Evolutionary conservation across 2,888 invertebrate genomes (phyloP).

Genomic region (Phaonia tiefii): DNA sequence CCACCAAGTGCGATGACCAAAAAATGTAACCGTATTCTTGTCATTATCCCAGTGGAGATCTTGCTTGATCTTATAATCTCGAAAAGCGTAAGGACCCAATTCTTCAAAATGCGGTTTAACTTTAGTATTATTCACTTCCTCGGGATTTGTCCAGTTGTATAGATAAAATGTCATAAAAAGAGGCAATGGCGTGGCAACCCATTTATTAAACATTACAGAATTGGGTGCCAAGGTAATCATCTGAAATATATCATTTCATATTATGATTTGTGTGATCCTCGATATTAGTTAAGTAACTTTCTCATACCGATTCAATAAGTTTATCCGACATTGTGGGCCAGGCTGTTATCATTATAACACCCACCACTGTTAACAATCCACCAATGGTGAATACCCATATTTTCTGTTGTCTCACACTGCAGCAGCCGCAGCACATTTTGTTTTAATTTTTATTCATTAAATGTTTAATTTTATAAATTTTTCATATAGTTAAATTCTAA

Average conservation of each 20-base stretch:
- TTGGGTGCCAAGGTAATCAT: conserved; percentile 82
- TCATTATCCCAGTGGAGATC: conserved; percentile 84
- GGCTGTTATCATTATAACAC: conserved; percentile 71
- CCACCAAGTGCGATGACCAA: conserved; percentile 87
- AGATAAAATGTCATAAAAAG: conserved; percentile 87
- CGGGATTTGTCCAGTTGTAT: conserved; percentile 89
- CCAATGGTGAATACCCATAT: conserved; percentile 75
- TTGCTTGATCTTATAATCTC: conserved; percentile 74
- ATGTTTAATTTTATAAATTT: conserved; percentile 1
- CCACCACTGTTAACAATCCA: conserved; percentile 69
- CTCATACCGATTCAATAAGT: conserved; percentile 69
- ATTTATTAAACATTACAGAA: conserved; percentile 86
- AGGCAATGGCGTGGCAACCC: conserved; percentile 90
- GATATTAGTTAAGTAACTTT: not conserved
- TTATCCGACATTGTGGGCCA: conserved; percentile 74
- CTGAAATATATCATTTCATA: conserved; percentile 81
- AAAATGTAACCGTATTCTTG: conserved; percentile 88
- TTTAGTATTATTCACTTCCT: conserved; percentile 81
- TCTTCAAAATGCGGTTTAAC: conserved; percentile 84
- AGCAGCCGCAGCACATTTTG: conserved; percentile 76
- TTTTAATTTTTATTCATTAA: too few species aligned
- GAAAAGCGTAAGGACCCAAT: conserved; percentile 84
- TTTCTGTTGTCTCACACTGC: conserved; percentile 75
- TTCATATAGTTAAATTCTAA: not conserved
- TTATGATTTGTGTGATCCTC: not conserved